Conservation (phyloP, 2,888 invertebrate genomes). For the Melinaea menophilus region DNA sequence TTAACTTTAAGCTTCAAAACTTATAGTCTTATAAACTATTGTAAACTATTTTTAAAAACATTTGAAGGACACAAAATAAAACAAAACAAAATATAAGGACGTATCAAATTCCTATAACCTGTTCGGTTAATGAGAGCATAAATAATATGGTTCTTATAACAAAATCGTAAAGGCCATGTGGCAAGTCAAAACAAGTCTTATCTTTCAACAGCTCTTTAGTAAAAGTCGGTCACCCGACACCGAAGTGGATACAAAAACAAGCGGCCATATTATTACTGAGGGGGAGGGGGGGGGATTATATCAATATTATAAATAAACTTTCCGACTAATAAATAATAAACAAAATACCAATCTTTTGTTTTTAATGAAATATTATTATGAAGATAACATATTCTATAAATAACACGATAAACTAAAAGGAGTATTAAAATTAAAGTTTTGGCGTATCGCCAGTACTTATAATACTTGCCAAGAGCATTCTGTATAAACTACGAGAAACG, state of each 20-base stretch:
- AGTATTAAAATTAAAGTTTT: neutral
- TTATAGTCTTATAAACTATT: no score
- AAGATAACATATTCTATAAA: slow-evolving; percentile 17
- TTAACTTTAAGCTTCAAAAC: no score
- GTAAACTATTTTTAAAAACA: neutral
- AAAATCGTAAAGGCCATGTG: slow-evolving; percentile 43
- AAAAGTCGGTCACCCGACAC: slow-evolving; percentile 59
- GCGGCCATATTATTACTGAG: slow-evolving; percentile 16
- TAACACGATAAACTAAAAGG: neutral
- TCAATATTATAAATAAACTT: no score
- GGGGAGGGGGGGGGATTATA: neutral
- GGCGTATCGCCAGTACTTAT: neutral
- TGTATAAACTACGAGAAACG: neutral
- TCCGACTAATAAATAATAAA: neutral
- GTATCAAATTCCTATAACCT: neutral
- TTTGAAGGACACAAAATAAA: neutral
- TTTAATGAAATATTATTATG: neutral
- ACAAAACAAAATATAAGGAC: slow-evolving; percentile 1
- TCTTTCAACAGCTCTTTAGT: slow-evolving; percentile 49
- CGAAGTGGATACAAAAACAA: slow-evolving; percentile 30
- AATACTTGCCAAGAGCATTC: neutral
- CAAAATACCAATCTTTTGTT: neutral
- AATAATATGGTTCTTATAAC: slow-evolving; percentile 30
- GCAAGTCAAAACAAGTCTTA: slow-evolving; percentile 53
- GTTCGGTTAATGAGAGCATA: slow-evolving; percentile 14